These are phyloP conservation scores for Drosophila ezoana DNA, from an alignment of 2,888 invertebrate genomes.

Conservation along the genomic window DNA sequence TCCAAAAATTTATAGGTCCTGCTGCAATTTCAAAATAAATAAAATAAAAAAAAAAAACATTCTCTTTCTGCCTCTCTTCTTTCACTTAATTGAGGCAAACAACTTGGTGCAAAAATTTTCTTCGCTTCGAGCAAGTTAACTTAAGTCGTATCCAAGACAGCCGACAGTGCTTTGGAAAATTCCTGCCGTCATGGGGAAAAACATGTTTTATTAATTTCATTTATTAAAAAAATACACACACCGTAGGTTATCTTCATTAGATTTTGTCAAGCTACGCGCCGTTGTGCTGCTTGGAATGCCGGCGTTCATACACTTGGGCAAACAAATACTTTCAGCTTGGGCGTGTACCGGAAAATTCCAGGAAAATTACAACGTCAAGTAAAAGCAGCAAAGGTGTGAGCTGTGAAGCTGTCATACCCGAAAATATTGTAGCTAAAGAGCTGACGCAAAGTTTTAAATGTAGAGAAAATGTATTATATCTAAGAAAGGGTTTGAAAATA, in stretches of 20 bases:
- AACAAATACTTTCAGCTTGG: slow-evolving; percentile 31
- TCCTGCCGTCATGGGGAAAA: slow-evolving; percentile 23
- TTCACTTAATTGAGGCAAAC: slow-evolving; percentile 61
- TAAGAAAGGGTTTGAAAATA: no score
- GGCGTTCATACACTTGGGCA: slow-evolving; percentile 20
- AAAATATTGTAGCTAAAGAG: background rate
- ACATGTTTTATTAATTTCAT: slow-evolving; percentile 81
- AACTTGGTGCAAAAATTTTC: slow-evolving; percentile 44
- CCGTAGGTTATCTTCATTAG: slow-evolving; percentile 69
- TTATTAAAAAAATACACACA: slow-evolving; percentile 74
- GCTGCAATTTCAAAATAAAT: slow-evolving; percentile 36
- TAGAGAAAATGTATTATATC: background rate
- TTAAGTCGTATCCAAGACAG: slow-evolving; percentile 15
- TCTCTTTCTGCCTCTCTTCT: slow-evolving; percentile 18
- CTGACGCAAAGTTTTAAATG: background rate
- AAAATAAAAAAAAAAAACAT: slow-evolving; percentile 13
- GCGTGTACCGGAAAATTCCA: slow-evolving; percentile 43
- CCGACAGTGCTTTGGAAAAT: slow-evolving; percentile 1
- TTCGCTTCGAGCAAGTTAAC: slow-evolving; percentile 13
- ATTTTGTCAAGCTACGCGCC: slow-evolving; percentile 43
- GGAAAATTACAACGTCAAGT: slow-evolving; percentile 29
- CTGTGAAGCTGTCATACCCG: background rate
- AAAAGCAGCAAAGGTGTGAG: slow-evolving; percentile 17
- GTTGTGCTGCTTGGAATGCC: slow-evolving; percentile 20
- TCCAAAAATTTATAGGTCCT: slow-evolving; percentile 32